Evolutionary conservation across 2,797 vertebrate genomes (phyloP).

Genomic region (Zenarchopterus dispar): DNA sequence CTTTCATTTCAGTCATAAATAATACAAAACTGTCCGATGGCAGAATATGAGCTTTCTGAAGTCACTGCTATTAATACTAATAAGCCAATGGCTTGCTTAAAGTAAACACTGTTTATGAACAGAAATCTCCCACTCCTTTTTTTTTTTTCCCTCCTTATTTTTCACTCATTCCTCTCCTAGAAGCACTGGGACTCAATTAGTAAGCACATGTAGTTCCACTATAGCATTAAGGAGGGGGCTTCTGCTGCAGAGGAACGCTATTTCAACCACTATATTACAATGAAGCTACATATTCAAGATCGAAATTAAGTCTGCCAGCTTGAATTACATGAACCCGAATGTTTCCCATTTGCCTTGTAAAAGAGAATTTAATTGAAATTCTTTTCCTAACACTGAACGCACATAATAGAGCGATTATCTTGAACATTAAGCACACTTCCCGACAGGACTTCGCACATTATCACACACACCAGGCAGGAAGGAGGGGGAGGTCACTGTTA

Average conservation of each 20-base stretch:
- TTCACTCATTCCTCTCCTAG: conserved; percentile 36
- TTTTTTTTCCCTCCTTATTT: conserved; percentile 9
- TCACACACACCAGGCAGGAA: conserved; percentile 55
- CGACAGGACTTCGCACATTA: conserved; percentile 59
- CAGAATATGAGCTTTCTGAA: conserved; percentile 82
- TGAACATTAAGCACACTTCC: conserved; percentile 56
- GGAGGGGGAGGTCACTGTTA: conserved; percentile 56
- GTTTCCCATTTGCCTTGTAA: conserved; percentile 38
- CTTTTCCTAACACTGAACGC: conserved; percentile 33
- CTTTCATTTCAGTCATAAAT: conserved; percentile 83
- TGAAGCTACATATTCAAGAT: conserved; percentile 38
- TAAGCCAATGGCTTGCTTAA: conserved; percentile 73
- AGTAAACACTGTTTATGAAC: conserved; percentile 80
- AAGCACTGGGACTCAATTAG: conserved; percentile 65
- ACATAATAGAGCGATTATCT: conserved; percentile 67
- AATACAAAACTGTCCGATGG: conserved; percentile 82
- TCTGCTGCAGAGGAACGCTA: conserved; percentile 34
- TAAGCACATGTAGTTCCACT: conserved; percentile 54
- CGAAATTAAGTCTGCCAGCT: conserved; percentile 44
- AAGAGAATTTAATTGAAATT: conserved; percentile 54
- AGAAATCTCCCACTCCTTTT: conserved; percentile 27
- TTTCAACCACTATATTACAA: conserved; percentile 44
- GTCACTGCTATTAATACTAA: conserved; percentile 85
- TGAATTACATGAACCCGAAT: conserved; percentile 48
- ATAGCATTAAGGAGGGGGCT: conserved; percentile 26